phyloP scores from a whole-genome alignment of 2,888 invertebrate genomes.

The Agelastica alni region DNA sequence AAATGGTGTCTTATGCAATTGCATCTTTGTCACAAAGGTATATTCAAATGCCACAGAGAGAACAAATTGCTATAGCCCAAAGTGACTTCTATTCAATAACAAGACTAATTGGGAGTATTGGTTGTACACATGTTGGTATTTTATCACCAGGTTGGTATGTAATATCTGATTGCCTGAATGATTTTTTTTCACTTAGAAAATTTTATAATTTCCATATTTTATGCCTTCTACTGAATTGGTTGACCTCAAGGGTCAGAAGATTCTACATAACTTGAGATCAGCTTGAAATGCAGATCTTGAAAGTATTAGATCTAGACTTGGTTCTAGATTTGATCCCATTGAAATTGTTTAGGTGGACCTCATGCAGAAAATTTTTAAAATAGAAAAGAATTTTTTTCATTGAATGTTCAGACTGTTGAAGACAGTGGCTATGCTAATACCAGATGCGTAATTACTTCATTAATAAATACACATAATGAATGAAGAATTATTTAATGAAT shows the following conservation, averaged over 20 bases:
- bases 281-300: no score
- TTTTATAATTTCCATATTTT: background rate
- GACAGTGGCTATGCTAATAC: slow-evolving; percentile 38
- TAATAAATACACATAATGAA: slow-evolving; percentile 29
- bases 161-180: slow-evolving; percentile 8
- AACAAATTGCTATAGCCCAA: no score
- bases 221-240: background rate
- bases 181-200: background rate
- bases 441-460: slow-evolving; percentile 38
- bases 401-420: slow-evolving; percentile 31
- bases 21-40: slow-evolving; percentile 6
- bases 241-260: no score
- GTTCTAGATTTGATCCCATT: no score
- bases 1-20: slow-evolving; percentile 4
- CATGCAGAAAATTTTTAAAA: slow-evolving; percentile 11
- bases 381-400: no score
- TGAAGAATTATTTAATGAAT: slow-evolving; percentile 36
- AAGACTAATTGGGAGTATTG: slow-evolving; percentile 14
- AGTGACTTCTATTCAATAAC: slow-evolving; percentile 11
- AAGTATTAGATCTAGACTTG: no score
- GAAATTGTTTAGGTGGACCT: slow-evolving; percentile 13
- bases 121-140: no score
- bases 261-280: no score
- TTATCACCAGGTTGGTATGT: no score
- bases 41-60: slow-evolving; percentile 4